phyloP scores from a whole-genome alignment of 1,140 invertebrate species.

The Gonatopus flavifemur region DNA sequence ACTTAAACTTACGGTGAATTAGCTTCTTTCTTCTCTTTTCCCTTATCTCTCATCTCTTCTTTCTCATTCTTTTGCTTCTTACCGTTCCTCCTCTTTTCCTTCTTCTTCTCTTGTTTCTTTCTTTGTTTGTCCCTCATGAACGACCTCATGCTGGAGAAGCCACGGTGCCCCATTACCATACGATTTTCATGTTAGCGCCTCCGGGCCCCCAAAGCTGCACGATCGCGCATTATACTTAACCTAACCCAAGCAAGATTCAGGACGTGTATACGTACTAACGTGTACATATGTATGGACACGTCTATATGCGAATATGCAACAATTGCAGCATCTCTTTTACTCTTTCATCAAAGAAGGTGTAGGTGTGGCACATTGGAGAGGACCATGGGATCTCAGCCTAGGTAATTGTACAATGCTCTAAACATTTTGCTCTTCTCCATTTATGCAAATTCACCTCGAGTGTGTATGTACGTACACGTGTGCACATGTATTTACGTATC shows the following conservation, averaged over 20 bases:
- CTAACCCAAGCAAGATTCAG: conserved; percentile 22
- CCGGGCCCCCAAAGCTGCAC: conserved; percentile 46
- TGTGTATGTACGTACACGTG: too few species aligned
- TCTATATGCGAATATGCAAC: neutral
- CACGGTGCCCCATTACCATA: conserved; percentile 50
- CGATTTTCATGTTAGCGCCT: conserved; percentile 53
- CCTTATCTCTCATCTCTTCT: neutral
- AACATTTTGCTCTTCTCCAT: conserved; percentile 26
- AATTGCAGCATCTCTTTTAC: neutral
- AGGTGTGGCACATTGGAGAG: conserved; percentile 33
- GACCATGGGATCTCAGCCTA: conserved; percentile 22
- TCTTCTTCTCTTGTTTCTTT: neutral
- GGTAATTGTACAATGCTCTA: conserved; percentile 33
- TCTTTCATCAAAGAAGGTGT: conserved; percentile 18
- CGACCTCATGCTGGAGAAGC: conserved; percentile 32
- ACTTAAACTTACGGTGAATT: conserved; percentile 34
- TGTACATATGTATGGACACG: neutral
- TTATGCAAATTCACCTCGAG: too few species aligned
- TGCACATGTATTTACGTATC: too few species aligned
- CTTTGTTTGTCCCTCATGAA: conserved; percentile 1
- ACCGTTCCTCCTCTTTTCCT: neutral
- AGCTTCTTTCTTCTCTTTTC: conserved; percentile 8
- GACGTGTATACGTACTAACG: neutral
- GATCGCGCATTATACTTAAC: conserved; percentile 48
- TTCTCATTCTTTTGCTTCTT: neutral